phyloP scores from a whole-genome alignment of 1,140 invertebrate genomes.

The Propsilocerus akamusi region DNA sequence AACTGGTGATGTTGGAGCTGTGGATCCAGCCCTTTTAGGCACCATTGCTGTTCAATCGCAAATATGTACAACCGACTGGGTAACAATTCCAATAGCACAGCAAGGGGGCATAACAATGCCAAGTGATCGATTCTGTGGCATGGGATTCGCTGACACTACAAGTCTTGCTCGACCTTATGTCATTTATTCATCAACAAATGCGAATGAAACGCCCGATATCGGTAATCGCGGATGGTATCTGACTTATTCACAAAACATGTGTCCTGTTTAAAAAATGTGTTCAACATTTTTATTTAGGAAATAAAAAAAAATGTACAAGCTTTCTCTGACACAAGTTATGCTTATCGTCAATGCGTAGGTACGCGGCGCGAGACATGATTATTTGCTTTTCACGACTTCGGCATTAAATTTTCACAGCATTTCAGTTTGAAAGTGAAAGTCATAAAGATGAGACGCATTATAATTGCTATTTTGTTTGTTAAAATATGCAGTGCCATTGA shows the following conservation, averaged over 20 bases:
- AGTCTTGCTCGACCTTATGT: conserved; percentile 51
- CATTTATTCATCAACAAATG: conserved; percentile 47
- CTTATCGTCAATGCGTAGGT: background rate
- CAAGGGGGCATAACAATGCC: conserved; percentile 21
- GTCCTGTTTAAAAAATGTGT: conserved; percentile 17
- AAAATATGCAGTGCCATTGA: too few relatives aligned
- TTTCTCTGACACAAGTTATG: background rate
- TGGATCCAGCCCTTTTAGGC: conserved; percentile 31
- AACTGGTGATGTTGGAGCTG: conserved; percentile 38
- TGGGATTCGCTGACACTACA: conserved; percentile 41
- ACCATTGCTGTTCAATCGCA: conserved; percentile 30
- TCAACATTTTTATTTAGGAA: background rate
- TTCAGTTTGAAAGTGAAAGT: background rate
- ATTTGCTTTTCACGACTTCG: background rate
- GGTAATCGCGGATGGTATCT: conserved; percentile 55
- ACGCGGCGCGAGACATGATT: background rate
- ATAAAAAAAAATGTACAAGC: background rate
- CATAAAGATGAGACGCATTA: background rate
- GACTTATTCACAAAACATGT: conserved; percentile 44
- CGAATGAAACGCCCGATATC: conserved; percentile 34
- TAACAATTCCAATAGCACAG: conserved; percentile 49
- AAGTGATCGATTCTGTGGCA: conserved; percentile 54
- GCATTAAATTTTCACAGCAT: background rate
- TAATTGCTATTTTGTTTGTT: too few relatives aligned
- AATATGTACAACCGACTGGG: conserved; percentile 46